Base-by-base conservation (phyloP, 2,888 invertebrate species). In the Cephus pygmeus region DNA sequence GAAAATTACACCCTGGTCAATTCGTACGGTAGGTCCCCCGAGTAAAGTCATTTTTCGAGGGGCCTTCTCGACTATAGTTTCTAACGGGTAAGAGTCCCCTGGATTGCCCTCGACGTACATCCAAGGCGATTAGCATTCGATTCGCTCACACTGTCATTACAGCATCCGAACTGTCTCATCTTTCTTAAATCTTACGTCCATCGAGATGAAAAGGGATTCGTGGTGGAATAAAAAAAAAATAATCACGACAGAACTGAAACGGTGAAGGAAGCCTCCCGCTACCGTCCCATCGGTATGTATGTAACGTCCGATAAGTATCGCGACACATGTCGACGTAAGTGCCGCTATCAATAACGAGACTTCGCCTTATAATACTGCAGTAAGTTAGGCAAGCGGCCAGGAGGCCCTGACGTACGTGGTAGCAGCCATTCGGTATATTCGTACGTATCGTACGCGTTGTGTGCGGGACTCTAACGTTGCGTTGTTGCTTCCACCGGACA, bases 251-350 rank as follows among this genome's bases (percentile, higher is more conserved):
- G 12, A 71, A 71, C 71, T 11, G 1, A 31, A 33, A 31, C 31
- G 33, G 11, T 69, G 31, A 30, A 30, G 31, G 69, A 69, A 71
- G 33, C 71, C 12, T 15, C 71, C 33, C 71, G 71, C 71, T 71
- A 34, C 71, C 56, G 56, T 71, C 31, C 71, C 71, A 30, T 77
- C 81, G 85, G 85, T 86, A 85, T 85, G 86, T 83, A 84, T 83
- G 86, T 85, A 85, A 80, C 78, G 76, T 83, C 84, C 85, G 89
- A 90, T 90, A 88, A 89, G 89, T 87, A 90, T 89, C 89, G 84
- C 86, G 87, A 89, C 90, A 89, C 88, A 86, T 88, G 89, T 89
- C 89, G 84, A 82, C 85, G 83, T 89, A 89, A 90, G 86, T 89
- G 86, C 86, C 83, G 87, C 87, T 86, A 89, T 90, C 89, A 88